Evolutionary conservation across 2,888 invertebrate genomes (phyloP), one percentile per base, ranked within the genome.

Genomic region (Synanthedon vespiformis): DNA sequence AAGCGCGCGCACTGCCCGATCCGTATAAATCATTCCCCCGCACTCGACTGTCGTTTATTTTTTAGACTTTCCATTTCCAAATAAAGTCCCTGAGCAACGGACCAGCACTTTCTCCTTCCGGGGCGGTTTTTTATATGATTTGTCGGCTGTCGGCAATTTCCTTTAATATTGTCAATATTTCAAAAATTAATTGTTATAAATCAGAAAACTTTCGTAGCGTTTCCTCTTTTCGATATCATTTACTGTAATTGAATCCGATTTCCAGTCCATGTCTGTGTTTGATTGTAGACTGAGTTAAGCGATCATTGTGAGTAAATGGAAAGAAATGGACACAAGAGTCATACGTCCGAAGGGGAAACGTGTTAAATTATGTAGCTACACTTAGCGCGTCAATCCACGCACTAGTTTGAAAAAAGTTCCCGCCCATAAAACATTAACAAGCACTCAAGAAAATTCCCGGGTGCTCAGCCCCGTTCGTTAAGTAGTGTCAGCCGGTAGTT

Each of bases 341-440:
- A 69, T 70, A 69, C 70, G 67, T 74, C 72, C 65, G 65, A 68
- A 34, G 69, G 76, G 76, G 74, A 73, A 77, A 72, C 71, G 73
- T 79, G 81, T 85, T 86, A 77, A 87, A 87, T 84, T 86, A 87
- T 86, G 74, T 80, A 87, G 72, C 74, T 77, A 77, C 80, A 86
- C 86, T 86, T 84, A 86, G 70, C 78, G 74, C 78, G 84, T 84
- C 85, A 83, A 81, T 85, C 83, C 73, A 79, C 75, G 72, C 80
- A 79, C 78, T 80, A 80, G 77, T 80, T 78, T 72, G 80, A 81
- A 87, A 82, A 87, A 86, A 82, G 48, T 48, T 85, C 82, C 78
- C 82, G 75, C 84, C 86, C 80, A 87, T 87, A 78, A 87, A 87
- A 87, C 87, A 87, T 87, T 87, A 87, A 86, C 86, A 82, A 82